Percentiles rank a stretch among this genome's conserved stretches.
phyloP scores from a whole-genome alignment of 2,113 vertebrate species.

The Pleuronectes platessa region DNA sequence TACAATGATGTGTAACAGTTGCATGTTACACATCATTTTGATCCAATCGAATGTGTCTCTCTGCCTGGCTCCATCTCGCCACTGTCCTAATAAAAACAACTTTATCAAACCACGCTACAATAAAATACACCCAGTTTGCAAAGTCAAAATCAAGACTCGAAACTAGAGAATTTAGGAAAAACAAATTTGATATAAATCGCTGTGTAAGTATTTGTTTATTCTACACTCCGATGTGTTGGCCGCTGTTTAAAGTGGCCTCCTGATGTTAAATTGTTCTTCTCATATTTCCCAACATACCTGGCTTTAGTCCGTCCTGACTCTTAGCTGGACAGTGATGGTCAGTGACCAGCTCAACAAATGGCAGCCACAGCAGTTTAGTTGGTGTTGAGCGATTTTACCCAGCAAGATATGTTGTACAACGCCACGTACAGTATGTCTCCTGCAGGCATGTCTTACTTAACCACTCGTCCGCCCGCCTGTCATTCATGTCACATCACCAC shows the following conservation, averaged over 20 bases:
- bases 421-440: slow-evolving; percentile 11
- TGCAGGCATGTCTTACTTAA: slow-evolving; percentile 16
- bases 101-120: neutral
- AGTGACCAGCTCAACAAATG: slow-evolving; percentile 1
- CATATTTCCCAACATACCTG: neutral
- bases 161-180: neutral
- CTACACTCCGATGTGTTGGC: neutral
- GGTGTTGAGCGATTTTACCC: neutral
- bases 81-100: neutral
- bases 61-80: too few relatives aligned
- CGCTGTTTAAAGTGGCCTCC: too few relatives aligned
- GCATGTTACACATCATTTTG: neutral
- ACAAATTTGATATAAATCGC: neutral
- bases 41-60: neutral
- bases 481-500: slow-evolving; percentile 68
- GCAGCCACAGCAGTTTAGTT: neutral
- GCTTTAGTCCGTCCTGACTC: slow-evolving; percentile 7
- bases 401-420: neutral
- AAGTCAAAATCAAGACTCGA: neutral
- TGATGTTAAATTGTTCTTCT: neutral
- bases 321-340: slow-evolving; percentile 55
- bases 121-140: neutral
- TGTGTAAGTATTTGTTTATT: neutral
- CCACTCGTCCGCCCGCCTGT: slow-evolving; percentile 39
- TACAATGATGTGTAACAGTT: too few relatives aligned